Conservation (phyloP, 37 sponge, comb jelly and placozoan genomes). For the Halichondria panicea region DNA sequence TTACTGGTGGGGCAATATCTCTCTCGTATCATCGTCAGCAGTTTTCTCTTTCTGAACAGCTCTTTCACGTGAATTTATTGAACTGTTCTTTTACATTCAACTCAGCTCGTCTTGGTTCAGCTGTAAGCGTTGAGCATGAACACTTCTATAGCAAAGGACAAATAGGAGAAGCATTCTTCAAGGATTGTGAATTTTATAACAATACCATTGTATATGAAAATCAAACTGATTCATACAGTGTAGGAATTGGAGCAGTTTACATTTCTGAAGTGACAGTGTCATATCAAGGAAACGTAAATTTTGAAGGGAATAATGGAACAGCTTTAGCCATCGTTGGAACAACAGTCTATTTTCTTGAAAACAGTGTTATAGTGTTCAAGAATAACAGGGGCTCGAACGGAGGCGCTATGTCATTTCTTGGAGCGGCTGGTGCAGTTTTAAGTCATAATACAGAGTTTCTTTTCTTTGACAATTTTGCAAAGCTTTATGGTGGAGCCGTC, state of each 20-base stretch:
- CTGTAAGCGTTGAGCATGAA: background rate
- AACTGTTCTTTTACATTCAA: background rate
- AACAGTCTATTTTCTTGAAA: background rate
- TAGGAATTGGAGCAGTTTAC: background rate
- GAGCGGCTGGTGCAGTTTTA: background rate
- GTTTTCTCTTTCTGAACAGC: background rate
- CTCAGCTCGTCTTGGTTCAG: background rate
- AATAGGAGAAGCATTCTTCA: background rate
- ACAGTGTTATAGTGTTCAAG: background rate
- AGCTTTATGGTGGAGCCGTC: background rate
- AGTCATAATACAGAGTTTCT: background rate
- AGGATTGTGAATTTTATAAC: background rate
- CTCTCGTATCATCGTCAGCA: no score
- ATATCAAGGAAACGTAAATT: background rate
- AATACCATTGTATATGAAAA: background rate
- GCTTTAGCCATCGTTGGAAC: background rate
- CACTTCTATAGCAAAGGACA: background rate
- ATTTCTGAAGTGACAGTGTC: background rate
- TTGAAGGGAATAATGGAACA: background rate
- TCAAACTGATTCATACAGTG: background rate
- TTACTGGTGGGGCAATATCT: background rate
- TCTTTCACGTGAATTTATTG: background rate
- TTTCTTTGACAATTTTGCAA: background rate
- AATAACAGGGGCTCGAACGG: background rate
- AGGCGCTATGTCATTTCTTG: background rate